Conservation (phyloP, 2,888 invertebrate species). For the Rotaria socialis region DNA sequence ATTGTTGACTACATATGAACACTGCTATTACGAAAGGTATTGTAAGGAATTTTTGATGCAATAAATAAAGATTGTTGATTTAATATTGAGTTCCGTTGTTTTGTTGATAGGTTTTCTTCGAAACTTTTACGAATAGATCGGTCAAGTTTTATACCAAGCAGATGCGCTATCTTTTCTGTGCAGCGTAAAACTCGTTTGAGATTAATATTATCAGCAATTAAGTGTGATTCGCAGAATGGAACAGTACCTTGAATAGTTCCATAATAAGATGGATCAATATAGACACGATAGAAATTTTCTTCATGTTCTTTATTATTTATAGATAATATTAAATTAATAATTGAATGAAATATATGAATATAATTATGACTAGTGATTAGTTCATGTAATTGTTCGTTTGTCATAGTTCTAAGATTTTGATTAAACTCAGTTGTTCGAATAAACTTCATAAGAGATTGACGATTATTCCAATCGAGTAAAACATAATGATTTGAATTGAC, state of each 20-base stretch:
- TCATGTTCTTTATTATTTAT: not conserved
- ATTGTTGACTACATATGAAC: not conserved
- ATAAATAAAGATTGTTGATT: not conserved
- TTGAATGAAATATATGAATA: not conserved
- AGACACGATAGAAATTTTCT: not conserved
- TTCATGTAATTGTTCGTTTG: not conserved
- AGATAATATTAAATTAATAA: not conserved
- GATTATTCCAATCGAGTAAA: not conserved
- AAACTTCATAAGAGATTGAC: not conserved
- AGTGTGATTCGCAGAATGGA: not conserved
- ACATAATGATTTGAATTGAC: not conserved
- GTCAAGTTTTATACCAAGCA: not conserved
- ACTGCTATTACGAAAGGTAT: not conserved
- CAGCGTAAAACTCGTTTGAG: not conserved
- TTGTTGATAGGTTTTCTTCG: not conserved
- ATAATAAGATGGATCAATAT: not conserved
- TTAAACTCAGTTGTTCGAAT: not conserved
- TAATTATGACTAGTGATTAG: not conserved
- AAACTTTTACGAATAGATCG: not conserved
- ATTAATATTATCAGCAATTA: not conserved
- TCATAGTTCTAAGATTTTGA: not conserved
- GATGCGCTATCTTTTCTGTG: not conserved
- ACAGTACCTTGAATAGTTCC: not conserved
- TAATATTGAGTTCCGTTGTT: not conserved
- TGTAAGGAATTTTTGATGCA: not conserved